Evolutionary conservation across 2,113 vertebrate species (phyloP).

Genomic region (Mirounga angustirostris): DNA sequence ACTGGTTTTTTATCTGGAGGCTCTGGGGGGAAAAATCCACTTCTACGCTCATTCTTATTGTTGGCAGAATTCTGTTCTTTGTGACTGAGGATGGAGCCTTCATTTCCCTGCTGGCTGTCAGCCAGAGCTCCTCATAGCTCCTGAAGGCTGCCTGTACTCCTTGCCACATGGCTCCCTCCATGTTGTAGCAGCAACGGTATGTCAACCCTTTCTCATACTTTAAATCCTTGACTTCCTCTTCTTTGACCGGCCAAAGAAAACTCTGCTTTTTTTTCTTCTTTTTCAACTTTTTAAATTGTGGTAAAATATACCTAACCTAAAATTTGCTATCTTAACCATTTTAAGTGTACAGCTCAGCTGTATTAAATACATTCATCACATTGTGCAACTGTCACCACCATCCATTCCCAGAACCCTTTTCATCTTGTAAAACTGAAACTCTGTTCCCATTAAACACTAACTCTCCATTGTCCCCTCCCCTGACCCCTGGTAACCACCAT

Average conservation of each 20-base stretch:
- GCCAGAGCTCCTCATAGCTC: neutral
- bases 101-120: neutral
- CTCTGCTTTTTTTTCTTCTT: neutral
- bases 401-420: neutral
- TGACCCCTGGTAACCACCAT: neutral
- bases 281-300: neutral
- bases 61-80: constrained; percentile 27
- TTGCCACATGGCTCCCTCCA: neutral
- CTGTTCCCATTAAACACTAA: neutral
- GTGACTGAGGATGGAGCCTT: neutral
- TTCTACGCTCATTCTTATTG: constrained; percentile 3
- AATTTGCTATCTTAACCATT: neutral
- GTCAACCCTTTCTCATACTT: neutral
- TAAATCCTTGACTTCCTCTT: neutral
- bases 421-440: neutral
- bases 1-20: constrained; percentile 20
- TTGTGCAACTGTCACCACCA: neutral
- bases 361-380: neutral
- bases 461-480: neutral
- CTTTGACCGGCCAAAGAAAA: neutral
- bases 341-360: neutral
- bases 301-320: neutral
- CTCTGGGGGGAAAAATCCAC: constrained; percentile 12
- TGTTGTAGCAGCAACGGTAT: neutral
- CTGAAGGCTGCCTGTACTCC: neutral